Base-by-base conservation (phyloP, 2,797 vertebrate genomes). In the Epinephelus coioides region DNA sequence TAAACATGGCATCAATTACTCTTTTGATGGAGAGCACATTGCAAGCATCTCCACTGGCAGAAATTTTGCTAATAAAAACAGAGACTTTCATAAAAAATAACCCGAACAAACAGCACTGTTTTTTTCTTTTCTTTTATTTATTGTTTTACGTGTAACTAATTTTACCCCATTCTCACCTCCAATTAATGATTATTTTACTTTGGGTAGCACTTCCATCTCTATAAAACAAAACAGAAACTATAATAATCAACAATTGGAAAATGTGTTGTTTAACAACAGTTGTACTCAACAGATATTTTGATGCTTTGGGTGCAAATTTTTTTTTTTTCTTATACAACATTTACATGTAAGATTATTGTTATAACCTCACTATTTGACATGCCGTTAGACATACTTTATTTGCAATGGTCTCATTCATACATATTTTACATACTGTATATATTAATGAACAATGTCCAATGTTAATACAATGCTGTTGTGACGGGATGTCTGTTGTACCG, bases 1-100 rank as follows among this genome's bases (percentile, higher is more conserved):
- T 60, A 77, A 76, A 86, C 56, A 54, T 56, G 19, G 23, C 38
- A 50, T 59, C 23, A 23, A 0, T 83, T 74, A 11, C 23, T 44
- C 17, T 64, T 84, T 49, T 73, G 43, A 81, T 69, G 30, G 25
- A 47, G 25, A 54, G 51, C 44, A n/a, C 23, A 50, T 64, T 69
- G 6, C 11, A 62, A 14, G 3, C 3, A 49, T 69, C 10, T 38
- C 55, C 5, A 47, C 23, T 43, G 27, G 17, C 57, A 50, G 27
- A 30, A 30, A 30, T 30, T 30, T 30, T 30, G 27, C 27, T 30
- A 30, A 30, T 30, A 6, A 60, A 27, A 40, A 19, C 43, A 56
- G 46, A 44, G 13, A 23, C 21, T 43, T 21, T 44, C 11, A 30
- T 47, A 2, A 9, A 46, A 57, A 34, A 61, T 5, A 27, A 30